phyloP scores from a whole-genome alignment of 2,888 invertebrate genomes.

The Polydrusus cervinus region DNA sequence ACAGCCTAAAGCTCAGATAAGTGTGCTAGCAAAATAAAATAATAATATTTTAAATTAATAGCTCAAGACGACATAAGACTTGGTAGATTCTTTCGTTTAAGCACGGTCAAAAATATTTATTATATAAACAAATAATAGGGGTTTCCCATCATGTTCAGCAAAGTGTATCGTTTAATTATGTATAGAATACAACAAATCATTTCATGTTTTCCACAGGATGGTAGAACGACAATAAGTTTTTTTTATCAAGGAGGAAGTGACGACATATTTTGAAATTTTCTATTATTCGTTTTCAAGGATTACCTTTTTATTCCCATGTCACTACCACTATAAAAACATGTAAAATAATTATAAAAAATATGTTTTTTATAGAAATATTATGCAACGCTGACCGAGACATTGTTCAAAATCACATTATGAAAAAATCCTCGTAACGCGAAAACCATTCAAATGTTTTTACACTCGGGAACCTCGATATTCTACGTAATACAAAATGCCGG shows the following conservation, averaged over 20 bases:
- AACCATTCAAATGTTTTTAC: conserved; percentile 44
- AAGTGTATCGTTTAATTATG: conserved; percentile 66
- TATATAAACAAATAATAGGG: conserved; percentile 54
- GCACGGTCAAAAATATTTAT: neutral
- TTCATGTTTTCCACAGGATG: conserved; percentile 64
- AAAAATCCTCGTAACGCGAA: conserved; percentile 32
- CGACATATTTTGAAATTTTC: conserved; percentile 61
- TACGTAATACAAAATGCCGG: conserved; percentile 14
- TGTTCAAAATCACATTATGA: conserved; percentile 39
- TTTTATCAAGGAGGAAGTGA: conserved; percentile 63
- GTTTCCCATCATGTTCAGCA: conserved; percentile 63
- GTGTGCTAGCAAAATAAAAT: too few species aligned
- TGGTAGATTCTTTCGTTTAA: neutral
- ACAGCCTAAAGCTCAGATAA: too few species aligned
- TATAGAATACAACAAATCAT: conserved; percentile 65
- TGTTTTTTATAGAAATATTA: conserved; percentile 47
- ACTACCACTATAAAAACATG: conserved; percentile 35
- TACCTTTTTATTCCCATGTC: conserved; percentile 56
- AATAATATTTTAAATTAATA: neutral
- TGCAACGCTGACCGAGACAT: conserved; percentile 50
- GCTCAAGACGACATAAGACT: neutral
- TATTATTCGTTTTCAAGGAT: conserved; percentile 63
- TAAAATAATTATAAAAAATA: conserved; percentile 42
- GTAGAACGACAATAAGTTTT: conserved; percentile 54
- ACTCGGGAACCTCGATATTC: conserved; percentile 34